Evolutionary conservation across 2,797 vertebrate species (phyloP).

Genomic region (Pangasius mekongensis): DNA sequence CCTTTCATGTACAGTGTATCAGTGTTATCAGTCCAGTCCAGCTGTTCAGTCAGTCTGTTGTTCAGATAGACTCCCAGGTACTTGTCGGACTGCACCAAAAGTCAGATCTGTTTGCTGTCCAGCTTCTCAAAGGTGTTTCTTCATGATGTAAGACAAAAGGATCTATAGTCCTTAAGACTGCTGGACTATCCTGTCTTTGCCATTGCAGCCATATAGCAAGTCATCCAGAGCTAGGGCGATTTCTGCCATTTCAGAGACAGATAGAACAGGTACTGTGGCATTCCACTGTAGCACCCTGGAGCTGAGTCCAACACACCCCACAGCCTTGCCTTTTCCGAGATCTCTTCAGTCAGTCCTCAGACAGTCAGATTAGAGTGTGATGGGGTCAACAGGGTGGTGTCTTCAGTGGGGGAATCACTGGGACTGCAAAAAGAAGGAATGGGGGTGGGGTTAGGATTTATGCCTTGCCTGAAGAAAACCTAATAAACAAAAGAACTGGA

Average conservation of each 20-base stretch:
- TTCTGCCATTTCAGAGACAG: not conserved
- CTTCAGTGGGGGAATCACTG: not conserved
- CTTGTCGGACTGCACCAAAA: not conserved
- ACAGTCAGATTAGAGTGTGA: not conserved
- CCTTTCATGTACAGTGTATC: not conserved
- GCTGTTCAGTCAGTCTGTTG: not conserved
- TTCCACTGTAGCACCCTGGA: not conserved
- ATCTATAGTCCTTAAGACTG: not conserved
- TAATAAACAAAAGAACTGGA: not conserved
- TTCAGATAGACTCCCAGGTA: not conserved
- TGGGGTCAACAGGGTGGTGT: not conserved
- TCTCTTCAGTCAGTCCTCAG: slow-evolving; percentile 1
- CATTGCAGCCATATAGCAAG: not conserved
- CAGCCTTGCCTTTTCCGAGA: not conserved
- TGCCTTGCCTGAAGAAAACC: not conserved
- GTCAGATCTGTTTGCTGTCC: not conserved
- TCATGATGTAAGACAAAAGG: not conserved
- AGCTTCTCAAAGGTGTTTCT: not conserved
- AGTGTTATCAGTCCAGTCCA: not conserved
- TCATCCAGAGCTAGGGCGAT: not conserved
- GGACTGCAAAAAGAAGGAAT: not conserved
- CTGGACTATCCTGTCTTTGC: not conserved
- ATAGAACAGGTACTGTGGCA: slow-evolving; percentile 14
- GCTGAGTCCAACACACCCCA: slow-evolving; percentile 5
- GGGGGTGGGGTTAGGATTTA: not conserved